Evolutionary conservation across 2,797 vertebrate genomes (phyloP).

Genomic region (Falco concolor): DNA sequence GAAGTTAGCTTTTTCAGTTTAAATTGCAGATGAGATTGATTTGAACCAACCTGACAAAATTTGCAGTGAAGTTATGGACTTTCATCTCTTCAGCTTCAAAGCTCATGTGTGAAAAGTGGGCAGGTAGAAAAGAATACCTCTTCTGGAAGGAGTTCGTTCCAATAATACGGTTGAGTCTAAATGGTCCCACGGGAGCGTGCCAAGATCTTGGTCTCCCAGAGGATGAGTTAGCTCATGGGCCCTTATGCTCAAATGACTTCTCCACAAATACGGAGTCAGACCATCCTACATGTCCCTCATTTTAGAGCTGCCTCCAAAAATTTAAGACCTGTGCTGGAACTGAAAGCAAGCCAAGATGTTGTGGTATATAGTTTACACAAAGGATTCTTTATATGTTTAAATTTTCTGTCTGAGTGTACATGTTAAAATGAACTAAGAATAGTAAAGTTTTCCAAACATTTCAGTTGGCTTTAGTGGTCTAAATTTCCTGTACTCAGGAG

Average conservation of each 20-base stretch:
- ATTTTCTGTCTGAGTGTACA: background rate
- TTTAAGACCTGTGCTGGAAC: background rate
- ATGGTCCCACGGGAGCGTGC: background rate
- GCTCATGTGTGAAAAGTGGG: background rate
- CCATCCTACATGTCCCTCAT: background rate
- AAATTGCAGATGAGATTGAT: constrained; percentile 30
- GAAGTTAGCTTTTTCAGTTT: background rate
- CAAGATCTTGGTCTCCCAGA: background rate
- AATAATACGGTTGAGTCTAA: background rate
- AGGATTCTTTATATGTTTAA: background rate
- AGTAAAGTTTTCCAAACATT: background rate
- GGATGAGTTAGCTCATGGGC: background rate
- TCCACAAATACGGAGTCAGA: background rate
- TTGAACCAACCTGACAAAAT: background rate
- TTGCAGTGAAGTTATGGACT: background rate
- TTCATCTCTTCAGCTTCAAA: background rate
- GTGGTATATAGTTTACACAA: background rate
- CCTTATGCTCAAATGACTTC: background rate
- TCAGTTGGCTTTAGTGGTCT: background rate
- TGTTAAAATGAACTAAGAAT: background rate
- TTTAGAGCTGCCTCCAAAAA: background rate
- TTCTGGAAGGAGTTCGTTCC: background rate
- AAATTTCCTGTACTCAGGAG: background rate
- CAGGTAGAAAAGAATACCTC: background rate
- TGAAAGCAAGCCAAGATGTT: background rate